Percentiles rank a stretch among this genome's conserved stretches.
Conservation (phyloP, 2,113 vertebrate genomes). For the Campylorhamphus procurvoides region DNA sequence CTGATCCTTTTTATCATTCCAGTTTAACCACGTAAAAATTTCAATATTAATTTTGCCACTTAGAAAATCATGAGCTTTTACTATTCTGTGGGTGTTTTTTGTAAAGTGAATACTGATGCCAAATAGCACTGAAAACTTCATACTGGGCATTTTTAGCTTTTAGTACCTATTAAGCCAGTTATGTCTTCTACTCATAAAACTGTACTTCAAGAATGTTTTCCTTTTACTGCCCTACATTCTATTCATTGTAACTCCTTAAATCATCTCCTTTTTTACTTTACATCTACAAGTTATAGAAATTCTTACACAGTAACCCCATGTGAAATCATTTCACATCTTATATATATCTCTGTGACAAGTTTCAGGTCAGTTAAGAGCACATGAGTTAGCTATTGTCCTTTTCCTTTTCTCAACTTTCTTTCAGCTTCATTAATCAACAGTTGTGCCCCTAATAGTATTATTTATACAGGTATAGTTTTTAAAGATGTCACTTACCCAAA, state of each 20-base stretch:
- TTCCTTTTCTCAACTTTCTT: not conserved
- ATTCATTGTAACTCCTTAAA: not conserved
- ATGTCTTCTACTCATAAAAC: not conserved
- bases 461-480: not conserved
- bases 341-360: not conserved
- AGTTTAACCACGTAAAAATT: not conserved
- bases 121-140: not conserved
- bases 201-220: not conserved
- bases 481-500: not conserved
- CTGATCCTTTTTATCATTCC: not conserved
- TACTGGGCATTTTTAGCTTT: not conserved
- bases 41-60: not conserved
- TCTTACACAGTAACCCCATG: not conserved
- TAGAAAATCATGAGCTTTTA: not conserved
- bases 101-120: not conserved
- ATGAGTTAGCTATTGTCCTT: not conserved
- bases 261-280: not conserved
- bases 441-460: not conserved
- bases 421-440: not conserved
- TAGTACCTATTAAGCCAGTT: not conserved
- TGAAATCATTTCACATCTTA: not conserved
- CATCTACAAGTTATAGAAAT: not conserved
- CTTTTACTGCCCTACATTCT: not conserved
- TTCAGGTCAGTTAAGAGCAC: not conserved
- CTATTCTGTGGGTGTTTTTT: not conserved